A percentile compares a stretch with the other conserved stretches of the same genome.
phyloP scores from a whole-genome alignment of 2,797 vertebrate species.

The Xiphophorus birchmanni region DNA sequence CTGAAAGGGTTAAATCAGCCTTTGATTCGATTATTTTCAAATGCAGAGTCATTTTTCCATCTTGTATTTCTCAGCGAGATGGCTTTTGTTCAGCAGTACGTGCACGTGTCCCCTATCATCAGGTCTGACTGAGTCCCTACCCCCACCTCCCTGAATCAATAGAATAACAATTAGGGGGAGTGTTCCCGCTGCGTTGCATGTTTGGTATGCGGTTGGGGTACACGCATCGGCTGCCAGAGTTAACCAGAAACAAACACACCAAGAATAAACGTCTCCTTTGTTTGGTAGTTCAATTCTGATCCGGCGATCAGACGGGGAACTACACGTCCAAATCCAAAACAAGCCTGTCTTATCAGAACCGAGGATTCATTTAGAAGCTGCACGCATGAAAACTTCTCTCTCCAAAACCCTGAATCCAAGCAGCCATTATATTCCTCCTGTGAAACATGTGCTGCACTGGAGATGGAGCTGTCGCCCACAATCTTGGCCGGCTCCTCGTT shows the following conservation, averaged over 20 bases:
- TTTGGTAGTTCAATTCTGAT: constrained; percentile 52
- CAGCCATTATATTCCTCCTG: constrained; percentile 9
- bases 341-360: constrained; percentile 33
- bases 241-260: constrained; percentile 63
- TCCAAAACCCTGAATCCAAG: constrained; percentile 29
- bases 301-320: constrained; percentile 59
- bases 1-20: neutral
- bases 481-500: constrained; percentile 21
- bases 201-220: constrained; percentile 53
- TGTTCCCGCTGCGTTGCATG: constrained; percentile 50
- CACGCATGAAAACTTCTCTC: constrained; percentile 29
- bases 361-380: constrained; percentile 19
- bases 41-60: neutral
- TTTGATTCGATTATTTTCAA: neutral
- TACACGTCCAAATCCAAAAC: constrained; percentile 24
- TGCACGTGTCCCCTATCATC: constrained; percentile 36
- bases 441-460: neutral
- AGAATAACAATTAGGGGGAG: constrained; percentile 64
- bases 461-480: constrained; percentile 28
- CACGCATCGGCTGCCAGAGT: constrained; percentile 41
- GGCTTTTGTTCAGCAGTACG: neutral
- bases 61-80: neutral
- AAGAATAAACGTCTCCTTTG: constrained; percentile 69
- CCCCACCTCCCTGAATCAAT: constrained; percentile 48
- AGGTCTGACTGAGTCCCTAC: constrained; percentile 27